These are phyloP conservation scores for Mythimna pallens DNA, from an alignment of 2,888 invertebrate genomes.

Conservation along the genomic window DNA sequence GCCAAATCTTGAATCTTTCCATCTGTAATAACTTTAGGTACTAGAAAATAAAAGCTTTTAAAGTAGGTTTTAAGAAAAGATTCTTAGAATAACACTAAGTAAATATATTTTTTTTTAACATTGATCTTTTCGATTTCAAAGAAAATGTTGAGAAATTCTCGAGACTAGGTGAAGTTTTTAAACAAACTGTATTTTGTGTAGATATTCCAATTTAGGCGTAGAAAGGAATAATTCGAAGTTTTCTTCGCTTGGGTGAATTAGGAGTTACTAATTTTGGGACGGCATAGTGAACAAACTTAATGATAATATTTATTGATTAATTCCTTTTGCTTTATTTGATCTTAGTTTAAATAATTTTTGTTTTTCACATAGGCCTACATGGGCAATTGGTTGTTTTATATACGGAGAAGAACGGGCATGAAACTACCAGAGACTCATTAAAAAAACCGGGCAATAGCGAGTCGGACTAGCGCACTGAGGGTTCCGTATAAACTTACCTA, in stretches of 20 bases:
- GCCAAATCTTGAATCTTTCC: conserved; percentile 20
- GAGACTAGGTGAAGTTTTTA: neutral
- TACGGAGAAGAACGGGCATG: too few species aligned
- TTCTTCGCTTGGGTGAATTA: neutral
- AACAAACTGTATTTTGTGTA: conserved; percentile 13
- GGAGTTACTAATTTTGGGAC: neutral
- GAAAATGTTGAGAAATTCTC: neutral
- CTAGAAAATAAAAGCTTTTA: conserved; percentile 36
- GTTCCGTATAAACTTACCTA: too few species aligned
- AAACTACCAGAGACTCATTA: too few species aligned
- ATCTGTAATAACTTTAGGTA: conserved; percentile 18
- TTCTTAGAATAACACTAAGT: conserved; percentile 24
- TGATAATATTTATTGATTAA: neutral
- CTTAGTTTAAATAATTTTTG: too few species aligned
- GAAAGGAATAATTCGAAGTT: neutral
- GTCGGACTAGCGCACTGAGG: too few species aligned
- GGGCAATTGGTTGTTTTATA: too few species aligned
- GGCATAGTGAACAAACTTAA: neutral
- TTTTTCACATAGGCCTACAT: too few species aligned
- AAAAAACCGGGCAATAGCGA: too few species aligned
- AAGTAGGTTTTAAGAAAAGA: conserved; percentile 13
- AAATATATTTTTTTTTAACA: conserved; percentile 17
- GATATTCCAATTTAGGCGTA: conserved; percentile 9
- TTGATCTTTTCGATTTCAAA: conserved; percentile 9
- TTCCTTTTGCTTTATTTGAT: neutral